Base-by-base conservation (phyloP, 1,140 invertebrate species). In the Drosophila ananassae region DNA sequence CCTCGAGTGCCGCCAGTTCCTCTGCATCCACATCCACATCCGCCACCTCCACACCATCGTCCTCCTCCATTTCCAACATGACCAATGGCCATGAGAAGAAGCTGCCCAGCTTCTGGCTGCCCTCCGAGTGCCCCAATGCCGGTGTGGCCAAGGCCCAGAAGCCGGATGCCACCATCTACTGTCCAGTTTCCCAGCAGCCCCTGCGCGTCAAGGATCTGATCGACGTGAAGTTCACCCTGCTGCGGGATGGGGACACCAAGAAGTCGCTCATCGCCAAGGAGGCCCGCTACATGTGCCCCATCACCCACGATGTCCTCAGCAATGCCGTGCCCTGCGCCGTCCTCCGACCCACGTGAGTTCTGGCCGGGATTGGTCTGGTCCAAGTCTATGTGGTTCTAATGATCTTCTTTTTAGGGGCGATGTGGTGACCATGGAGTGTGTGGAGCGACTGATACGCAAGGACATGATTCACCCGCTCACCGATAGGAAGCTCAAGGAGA, bases 81-180 rank as follows among this genome's bases (percentile, higher is more conserved):
- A 90, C 92, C 4, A 93, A 93, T 73, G 94, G 94, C 0, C 90
- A 91, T 37, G 92, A 93, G 24, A 97, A 96, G 87, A 91, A 95
- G 67, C 93, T 99, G 37, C 98, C 98, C 0, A 99, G 98, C 93
- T 99, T 99, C 92, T 99, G 99, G 99, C 95, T 99, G 61, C 98
- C 99, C 8, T 96, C 96, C 2, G 95, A 98, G 84, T 97, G 98
- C n/a, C 98, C 98, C 1, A 95, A 96, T 89, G 95, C 96, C 2
- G 96, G 96, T 79, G 92, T 94, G 79, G 92, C 93, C 2, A 94
- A 94, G 74, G 66, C 98, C 2, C 92, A 95, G 60, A 99, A 99
- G 92, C 98, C 98, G 12, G 96, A 98, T 92, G 95, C 96, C 77
- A 97, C 94, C 62, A 96, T 99, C n/a, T 95, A 95, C 57, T 99